Conservation (phyloP, 2,888 invertebrate species). For the Eledone cirrhosa region DNA sequence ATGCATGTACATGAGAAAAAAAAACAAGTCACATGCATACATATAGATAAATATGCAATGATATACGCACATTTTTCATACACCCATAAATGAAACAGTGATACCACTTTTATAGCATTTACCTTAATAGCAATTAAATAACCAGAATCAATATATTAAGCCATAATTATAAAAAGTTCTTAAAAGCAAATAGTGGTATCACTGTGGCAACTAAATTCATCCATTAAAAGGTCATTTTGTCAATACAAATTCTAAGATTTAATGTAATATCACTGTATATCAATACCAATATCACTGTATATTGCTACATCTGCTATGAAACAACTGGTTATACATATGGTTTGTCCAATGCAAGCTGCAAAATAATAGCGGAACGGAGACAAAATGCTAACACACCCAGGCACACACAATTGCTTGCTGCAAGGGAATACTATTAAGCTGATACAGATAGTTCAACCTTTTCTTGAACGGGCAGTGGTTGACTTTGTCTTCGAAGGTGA, state of each 20-base stretch:
- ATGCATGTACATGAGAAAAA: too few species aligned
- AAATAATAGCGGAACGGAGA: conserved; percentile 16
- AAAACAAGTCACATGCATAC: too few species aligned
- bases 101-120: too few species aligned
- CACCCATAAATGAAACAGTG: too few species aligned
- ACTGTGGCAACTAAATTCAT: neutral
- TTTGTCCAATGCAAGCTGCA: conserved; percentile 26
- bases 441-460: conserved; percentile 27
- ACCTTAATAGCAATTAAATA: too few species aligned
- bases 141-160: too few species aligned
- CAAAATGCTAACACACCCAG: conserved; percentile 25
- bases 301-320: conserved; percentile 24
- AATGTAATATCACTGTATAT: too few species aligned
- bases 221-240: too few species aligned
- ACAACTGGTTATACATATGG: conserved; percentile 22
- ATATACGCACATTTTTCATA: too few species aligned
- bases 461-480: conserved; percentile 21
- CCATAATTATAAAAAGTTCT: too few species aligned
- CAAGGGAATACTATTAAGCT: conserved; percentile 23
- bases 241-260: too few species aligned
- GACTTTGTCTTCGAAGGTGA: conserved; percentile 15
- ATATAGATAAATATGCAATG: too few species aligned
- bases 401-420: conserved; percentile 28
- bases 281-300: conserved; percentile 18
- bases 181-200: conserved; percentile 10